These are phyloP conservation scores for Plagiodera versicolora DNA, from an alignment of 2,888 invertebrate genomes.

Conservation along the genomic window DNA sequence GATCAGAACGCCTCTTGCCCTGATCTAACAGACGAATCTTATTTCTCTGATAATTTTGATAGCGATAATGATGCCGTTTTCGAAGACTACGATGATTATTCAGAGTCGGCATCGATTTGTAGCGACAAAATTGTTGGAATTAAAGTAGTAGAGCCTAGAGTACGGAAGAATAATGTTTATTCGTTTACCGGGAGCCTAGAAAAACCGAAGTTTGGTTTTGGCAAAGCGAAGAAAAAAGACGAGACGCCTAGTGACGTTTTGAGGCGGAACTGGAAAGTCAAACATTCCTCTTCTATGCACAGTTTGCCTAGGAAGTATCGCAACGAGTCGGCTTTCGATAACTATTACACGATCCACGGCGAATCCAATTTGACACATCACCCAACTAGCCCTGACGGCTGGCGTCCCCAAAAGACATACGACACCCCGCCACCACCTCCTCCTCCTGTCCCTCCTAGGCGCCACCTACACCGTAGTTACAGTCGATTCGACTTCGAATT, in stretches of 20 bases:
- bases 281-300: slow-evolving; percentile 54
- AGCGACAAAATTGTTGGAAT: slow-evolving; percentile 23
- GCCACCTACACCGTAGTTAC: slow-evolving; percentile 24
- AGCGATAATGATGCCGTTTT: slow-evolving; percentile 19
- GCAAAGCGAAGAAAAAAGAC: slow-evolving; percentile 32
- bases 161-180: slow-evolving; percentile 27
- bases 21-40: slow-evolving; percentile 40
- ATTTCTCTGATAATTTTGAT: slow-evolving; percentile 25
- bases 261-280: slow-evolving; percentile 47
- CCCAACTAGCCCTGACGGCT: slow-evolving; percentile 13
- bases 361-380: slow-evolving; percentile 32
- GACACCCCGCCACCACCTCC: slow-evolving; percentile 18
- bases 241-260: slow-evolving; percentile 44
- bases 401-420: slow-evolving; percentile 15
- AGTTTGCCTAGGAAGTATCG: slow-evolving; percentile 41
- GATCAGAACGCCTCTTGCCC: slow-evolving; percentile 47
- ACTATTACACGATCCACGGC: slow-evolving; percentile 55
- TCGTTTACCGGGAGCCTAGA: slow-evolving; percentile 24
- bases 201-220: slow-evolving; percentile 10
- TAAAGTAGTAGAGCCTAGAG: slow-evolving; percentile 12
- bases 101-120: slow-evolving; percentile 24
- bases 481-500: slow-evolving; percentile 19
- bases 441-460: slow-evolving; percentile 4
- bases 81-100: slow-evolving; percentile 23
- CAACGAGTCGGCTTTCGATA: slow-evolving; percentile 36